Conservation (phyloP, 2,797 vertebrate species). For the Lutjanus argentimaculatus region DNA sequence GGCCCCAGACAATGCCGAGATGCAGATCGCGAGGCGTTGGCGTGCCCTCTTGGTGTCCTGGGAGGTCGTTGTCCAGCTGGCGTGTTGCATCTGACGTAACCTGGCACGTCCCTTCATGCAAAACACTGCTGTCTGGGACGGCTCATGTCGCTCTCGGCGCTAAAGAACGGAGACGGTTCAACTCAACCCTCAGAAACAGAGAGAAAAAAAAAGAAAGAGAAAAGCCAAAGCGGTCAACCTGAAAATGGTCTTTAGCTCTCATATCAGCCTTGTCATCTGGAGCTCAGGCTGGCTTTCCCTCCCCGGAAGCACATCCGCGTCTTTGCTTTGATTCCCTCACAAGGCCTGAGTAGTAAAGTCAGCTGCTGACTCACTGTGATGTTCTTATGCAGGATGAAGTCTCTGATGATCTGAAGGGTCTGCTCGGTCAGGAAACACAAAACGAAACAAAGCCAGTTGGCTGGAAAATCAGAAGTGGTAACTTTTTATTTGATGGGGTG, state of each 20-base stretch:
- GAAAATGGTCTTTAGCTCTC: slow-evolving; percentile 51
- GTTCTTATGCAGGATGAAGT: slow-evolving; percentile 35
- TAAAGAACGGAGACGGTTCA: not conserved
- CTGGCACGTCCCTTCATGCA: slow-evolving; percentile 30
- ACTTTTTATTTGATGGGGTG: too few species aligned
- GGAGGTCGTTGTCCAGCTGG: slow-evolving; percentile 64
- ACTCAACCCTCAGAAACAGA: not conserved
- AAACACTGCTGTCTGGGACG: slow-evolving; percentile 27
- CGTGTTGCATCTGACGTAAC: slow-evolving; percentile 31
- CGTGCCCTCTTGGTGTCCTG: slow-evolving; percentile 39
- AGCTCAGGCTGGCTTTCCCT: slow-evolving; percentile 27
- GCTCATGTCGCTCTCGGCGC: not conserved
- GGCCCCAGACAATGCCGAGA: slow-evolving; percentile 31
- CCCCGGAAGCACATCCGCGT: slow-evolving; percentile 21
- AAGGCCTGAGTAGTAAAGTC: slow-evolving; percentile 16
- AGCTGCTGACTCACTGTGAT: slow-evolving; percentile 20
- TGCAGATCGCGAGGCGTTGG: slow-evolving; percentile 27
- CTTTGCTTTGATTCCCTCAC: slow-evolving; percentile 23
- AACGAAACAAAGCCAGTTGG: slow-evolving; percentile 4
- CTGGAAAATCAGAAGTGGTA: not conserved
- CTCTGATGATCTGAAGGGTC: slow-evolving; percentile 26
- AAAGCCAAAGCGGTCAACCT: slow-evolving; percentile 33
- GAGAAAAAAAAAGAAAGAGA: not conserved
- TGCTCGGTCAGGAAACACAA: slow-evolving; percentile 12
- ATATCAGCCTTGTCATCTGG: slow-evolving; percentile 43